These are phyloP conservation scores for Rotaria sp. DNA, from an alignment of 2,888 invertebrate species.

Conservation along the genomic window DNA sequence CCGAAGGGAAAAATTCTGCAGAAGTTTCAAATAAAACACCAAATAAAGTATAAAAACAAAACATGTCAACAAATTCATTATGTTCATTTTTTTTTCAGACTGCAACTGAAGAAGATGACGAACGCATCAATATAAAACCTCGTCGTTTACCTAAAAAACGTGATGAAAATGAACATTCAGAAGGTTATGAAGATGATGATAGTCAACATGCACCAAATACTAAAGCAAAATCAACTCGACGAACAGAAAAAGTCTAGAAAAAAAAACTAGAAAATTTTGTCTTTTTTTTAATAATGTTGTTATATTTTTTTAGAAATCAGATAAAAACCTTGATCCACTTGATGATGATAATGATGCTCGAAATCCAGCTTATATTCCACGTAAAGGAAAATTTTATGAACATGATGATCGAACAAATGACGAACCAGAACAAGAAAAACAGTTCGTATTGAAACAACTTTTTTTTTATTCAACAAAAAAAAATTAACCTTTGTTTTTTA, in stretches of 20 bases:
- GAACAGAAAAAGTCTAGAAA: too few relatives aligned
- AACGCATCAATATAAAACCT: background rate
- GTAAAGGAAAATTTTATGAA: conserved; percentile 27
- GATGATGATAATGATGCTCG: conserved; percentile 8
- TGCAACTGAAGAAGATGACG: background rate
- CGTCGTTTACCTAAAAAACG: background rate
- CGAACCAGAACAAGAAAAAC: background rate
- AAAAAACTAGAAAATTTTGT: too few relatives aligned
- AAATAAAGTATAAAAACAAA: background rate
- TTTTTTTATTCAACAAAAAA: too few relatives aligned
- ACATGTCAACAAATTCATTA: too few relatives aligned
- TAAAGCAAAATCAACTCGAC: background rate
- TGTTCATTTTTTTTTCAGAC: background rate
- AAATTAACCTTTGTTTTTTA: background rate
- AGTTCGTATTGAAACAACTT: background rate
- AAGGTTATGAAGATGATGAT: background rate
- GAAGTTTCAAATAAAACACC: background rate
- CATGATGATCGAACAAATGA: background rate
- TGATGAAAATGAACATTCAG: background rate
- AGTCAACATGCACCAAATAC: background rate
- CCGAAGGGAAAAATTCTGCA: background rate
- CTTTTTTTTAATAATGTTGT: too few relatives aligned
- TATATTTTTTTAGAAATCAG: background rate
- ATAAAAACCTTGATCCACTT: background rate
- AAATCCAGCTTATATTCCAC: conserved; percentile 21